Percentiles rank a stretch among this genome's conserved stretches.
Evolutionary conservation across 2,113 vertebrate species (phyloP).

Genomic region (Apeltes quadracus): DNA sequence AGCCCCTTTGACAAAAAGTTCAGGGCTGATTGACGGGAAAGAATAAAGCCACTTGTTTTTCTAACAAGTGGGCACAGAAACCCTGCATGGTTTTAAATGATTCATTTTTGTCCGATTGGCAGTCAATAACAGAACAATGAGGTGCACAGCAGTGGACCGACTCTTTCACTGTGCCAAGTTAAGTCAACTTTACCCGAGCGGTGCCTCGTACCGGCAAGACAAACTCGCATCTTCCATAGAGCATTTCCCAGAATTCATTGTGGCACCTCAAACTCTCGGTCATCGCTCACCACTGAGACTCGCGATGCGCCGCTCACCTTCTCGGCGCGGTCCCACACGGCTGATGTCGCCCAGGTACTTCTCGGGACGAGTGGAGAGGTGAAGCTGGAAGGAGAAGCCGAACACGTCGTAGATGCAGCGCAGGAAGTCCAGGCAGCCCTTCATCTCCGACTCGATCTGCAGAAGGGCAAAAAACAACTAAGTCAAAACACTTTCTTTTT

Average conservation of each 20-base stretch:
- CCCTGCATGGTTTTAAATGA: no score
- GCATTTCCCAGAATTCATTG: neutral
- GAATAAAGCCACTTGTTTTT: no score
- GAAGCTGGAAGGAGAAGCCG: conserved; percentile 93
- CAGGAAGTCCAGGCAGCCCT: conserved; percentile 90
- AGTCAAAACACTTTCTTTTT: neutral
- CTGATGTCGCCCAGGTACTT: conserved; percentile 88
- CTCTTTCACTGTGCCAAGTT: neutral
- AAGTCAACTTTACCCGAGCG: neutral
- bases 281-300: neutral
- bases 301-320: conserved; percentile 78
- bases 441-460: conserved; percentile 93
- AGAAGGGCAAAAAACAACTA: conserved; percentile 9
- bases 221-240: neutral
- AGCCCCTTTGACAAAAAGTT: neutral
- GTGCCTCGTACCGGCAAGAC: neutral
- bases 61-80: no score
- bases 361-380: conserved; percentile 92
- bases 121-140: neutral
- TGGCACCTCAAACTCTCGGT: neutral
- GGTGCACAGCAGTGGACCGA: neutral
- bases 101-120: neutral
- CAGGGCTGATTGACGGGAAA: neutral
- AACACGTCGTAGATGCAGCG: conserved; percentile 89
- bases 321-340: conserved; percentile 91